Evolutionary conservation across 2,113 vertebrate species (phyloP).

Genomic region (Rhea americana): DNA sequence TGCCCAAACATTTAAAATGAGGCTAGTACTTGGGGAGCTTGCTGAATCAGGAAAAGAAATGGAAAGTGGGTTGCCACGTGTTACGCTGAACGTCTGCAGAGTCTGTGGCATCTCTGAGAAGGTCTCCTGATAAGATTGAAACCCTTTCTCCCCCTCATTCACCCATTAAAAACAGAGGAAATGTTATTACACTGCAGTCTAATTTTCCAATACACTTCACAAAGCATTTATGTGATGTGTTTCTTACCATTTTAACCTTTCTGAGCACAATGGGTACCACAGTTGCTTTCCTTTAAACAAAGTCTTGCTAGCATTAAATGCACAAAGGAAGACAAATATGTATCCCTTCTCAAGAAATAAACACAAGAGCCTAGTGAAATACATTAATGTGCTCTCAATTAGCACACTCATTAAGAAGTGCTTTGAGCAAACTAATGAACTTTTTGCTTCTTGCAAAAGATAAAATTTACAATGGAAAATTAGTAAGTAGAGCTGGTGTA

Average conservation of each 20-base stretch:
- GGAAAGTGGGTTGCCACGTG: neutral
- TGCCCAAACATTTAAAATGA: neutral
- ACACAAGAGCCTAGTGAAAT: slow-evolving; percentile 32
- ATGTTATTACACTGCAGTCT: neutral
- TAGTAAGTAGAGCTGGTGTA: slow-evolving; percentile 21
- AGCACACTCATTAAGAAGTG: slow-evolving; percentile 53
- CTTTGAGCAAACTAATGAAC: slow-evolving; percentile 61
- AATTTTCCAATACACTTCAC: slow-evolving; percentile 42
- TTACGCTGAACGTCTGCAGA: neutral
- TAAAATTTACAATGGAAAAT: slow-evolving; percentile 64
- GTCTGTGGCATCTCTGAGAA: neutral
- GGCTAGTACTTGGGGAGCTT: neutral
- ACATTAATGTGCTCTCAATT: slow-evolving; percentile 59
- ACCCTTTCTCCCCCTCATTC: neutral
- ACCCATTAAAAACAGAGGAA: neutral
- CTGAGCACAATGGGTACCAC: neutral
- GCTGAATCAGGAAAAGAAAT: neutral
- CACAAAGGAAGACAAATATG: slow-evolving; percentile 7
- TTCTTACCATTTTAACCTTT: slow-evolving; percentile 35
- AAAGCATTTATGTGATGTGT: neutral
- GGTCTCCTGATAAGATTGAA: slow-evolving; percentile 2
- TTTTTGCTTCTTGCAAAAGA: slow-evolving; percentile 60
- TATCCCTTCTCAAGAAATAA: slow-evolving; percentile 54
- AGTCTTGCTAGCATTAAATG: slow-evolving; percentile 29
- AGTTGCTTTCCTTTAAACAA: neutral